Evolutionary conservation across 92 coral and sea anemone species (phyloP).

Genomic region (Porites cylindrica): DNA sequence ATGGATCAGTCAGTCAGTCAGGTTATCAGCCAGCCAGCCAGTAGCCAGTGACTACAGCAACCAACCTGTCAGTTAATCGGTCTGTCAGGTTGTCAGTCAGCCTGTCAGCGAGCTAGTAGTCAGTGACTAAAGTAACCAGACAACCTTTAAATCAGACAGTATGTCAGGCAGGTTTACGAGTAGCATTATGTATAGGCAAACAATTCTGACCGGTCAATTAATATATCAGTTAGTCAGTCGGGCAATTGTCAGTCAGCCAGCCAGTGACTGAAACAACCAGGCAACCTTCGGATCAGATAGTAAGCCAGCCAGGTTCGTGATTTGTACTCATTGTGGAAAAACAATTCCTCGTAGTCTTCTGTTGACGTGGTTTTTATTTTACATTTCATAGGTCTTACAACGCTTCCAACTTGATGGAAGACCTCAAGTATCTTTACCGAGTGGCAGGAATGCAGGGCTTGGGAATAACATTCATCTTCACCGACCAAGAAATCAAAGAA

Average conservation of each 20-base stretch:
- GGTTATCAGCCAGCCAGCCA: too few species aligned
- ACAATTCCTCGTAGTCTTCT: too few species aligned
- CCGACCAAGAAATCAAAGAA: constrained; percentile 97
- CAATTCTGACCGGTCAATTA: background rate
- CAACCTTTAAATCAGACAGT: background rate
- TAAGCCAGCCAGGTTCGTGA: background rate
- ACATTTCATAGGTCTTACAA: constrained; percentile 80
- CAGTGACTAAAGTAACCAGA: background rate
- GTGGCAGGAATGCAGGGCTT: constrained; percentile 95
- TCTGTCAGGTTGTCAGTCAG: background rate
- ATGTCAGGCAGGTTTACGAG: background rate
- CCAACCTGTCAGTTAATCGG: background rate
- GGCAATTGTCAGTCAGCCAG: background rate
- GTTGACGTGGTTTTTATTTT: background rate
- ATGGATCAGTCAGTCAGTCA: background rate
- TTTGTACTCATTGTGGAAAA: background rate
- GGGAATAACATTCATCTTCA: constrained; percentile 94
- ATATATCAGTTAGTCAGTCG: background rate
- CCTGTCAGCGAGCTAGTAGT: background rate
- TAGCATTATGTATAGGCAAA: background rate
- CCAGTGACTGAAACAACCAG: background rate
- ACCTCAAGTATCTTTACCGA: constrained; percentile 90
- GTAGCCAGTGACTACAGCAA: background rate
- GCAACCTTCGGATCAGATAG: background rate
- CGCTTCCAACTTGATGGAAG: constrained; percentile 94